Evolutionary conservation across 2,113 vertebrate genomes (phyloP).

Genomic region (Xiphorhynchus elegans): DNA sequence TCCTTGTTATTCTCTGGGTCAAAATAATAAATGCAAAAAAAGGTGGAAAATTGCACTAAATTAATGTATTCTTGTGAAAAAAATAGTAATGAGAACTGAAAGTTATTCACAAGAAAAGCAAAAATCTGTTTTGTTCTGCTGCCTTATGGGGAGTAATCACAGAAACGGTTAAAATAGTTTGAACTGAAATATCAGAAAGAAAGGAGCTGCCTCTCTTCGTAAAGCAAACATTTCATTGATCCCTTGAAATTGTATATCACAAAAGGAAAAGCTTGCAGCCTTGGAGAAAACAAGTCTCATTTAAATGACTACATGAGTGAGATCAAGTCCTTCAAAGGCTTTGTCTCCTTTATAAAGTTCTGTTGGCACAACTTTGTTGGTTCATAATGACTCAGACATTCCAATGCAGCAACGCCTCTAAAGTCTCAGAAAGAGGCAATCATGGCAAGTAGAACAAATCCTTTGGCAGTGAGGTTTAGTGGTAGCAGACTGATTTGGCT

Average conservation of each 20-base stretch:
- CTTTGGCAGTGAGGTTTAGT: neutral
- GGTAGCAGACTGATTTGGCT: neutral
- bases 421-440: neutral
- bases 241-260: slow-evolving; percentile 11
- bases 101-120: neutral
- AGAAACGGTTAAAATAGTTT: neutral
- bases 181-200: slow-evolving; percentile 25
- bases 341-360: neutral
- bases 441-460: neutral
- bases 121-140: slow-evolving; percentile 16
- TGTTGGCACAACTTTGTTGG: neutral
- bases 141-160: neutral
- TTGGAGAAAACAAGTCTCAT: neutral
- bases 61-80: neutral
- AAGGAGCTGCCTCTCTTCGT: neutral
- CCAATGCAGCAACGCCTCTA: neutral
- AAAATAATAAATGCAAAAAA: slow-evolving; percentile 15
- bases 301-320: neutral
- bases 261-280: slow-evolving; percentile 20
- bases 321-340: neutral
- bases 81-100: slow-evolving; percentile 1
- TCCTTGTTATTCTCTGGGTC: neutral
- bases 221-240: neutral
- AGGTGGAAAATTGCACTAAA: neutral
- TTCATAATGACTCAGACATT: neutral